These are phyloP conservation scores for Monoplex corrugatus DNA, from an alignment of 2,888 invertebrate species.

Conservation along the genomic window DNA sequence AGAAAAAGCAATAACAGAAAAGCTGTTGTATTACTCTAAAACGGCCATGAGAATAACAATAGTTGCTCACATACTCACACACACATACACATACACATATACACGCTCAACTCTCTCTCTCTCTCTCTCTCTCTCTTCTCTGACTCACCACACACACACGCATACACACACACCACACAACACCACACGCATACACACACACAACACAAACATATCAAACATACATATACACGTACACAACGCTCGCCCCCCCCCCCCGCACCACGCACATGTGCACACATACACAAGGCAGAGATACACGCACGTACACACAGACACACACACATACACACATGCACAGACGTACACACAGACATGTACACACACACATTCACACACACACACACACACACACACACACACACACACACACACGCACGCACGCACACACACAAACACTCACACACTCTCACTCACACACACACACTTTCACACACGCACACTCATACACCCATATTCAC, in stretches of 20 bases:
- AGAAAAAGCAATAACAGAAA: no score
- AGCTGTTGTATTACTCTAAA: no score
- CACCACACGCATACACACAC: background rate
- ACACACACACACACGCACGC: background rate
- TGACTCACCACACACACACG: no score
- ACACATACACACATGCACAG: background rate
- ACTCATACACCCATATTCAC: background rate
- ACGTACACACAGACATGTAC: background rate
- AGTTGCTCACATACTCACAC: no score
- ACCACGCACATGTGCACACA: background rate
- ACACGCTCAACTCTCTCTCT: no score
- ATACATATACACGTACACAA: constrained; percentile 27
- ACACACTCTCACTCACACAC: background rate
- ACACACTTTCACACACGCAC: background rate
- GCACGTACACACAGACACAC: background rate
- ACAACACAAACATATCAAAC: constrained; percentile 15
- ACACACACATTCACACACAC: constrained; percentile 1
- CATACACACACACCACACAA: no score
- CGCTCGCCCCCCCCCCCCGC: no score
- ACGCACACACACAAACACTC: background rate
- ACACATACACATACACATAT: no score
- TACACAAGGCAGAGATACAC: constrained; percentile 9
- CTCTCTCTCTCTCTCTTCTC: no score
- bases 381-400: constrained; percentile 5
- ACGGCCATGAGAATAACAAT: no score